Evolutionary conservation across 2,797 vertebrate species (phyloP).

Genomic region (Jordanella pulchra): DNA sequence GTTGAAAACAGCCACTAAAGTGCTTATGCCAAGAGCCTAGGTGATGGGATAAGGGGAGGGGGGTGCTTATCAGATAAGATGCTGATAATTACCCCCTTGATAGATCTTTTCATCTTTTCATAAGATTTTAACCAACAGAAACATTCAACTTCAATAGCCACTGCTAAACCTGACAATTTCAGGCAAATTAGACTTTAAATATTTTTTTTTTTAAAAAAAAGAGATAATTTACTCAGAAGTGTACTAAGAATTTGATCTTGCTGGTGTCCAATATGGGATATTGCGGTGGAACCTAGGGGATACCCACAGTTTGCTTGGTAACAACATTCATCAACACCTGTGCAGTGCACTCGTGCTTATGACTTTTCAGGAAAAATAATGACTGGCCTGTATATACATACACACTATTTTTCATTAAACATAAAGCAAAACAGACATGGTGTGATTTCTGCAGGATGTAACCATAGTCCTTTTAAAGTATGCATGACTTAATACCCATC

Average conservation of each 20-base stretch:
- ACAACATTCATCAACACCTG: conserved; percentile 63
- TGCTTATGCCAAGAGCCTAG: no score
- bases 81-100: no score
- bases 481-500: conserved; percentile 70
- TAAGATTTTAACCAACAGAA: no score
- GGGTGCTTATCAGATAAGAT: no score
- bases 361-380: conserved; percentile 68
- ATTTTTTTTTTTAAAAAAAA: background rate
- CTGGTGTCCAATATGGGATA: conserved; percentile 28
- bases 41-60: no score
- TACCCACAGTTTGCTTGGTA: conserved; percentile 23
- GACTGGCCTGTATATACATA: conserved; percentile 63
- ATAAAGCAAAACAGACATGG: conserved; percentile 69
- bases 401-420: conserved; percentile 66
- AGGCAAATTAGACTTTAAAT: no score
- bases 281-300: conserved; percentile 30
- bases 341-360: conserved; percentile 47
- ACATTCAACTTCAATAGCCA: no score
- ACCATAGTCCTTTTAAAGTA: conserved; percentile 66
- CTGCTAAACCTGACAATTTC: no score
- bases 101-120: no score
- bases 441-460: conserved; percentile 77
- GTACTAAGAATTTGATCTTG: background rate
- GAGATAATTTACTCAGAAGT: background rate
- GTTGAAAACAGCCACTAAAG: background rate